Evolutionary conservation across 2,888 invertebrate genomes (phyloP).

Genomic region (Sminthurinus aureus): DNA sequence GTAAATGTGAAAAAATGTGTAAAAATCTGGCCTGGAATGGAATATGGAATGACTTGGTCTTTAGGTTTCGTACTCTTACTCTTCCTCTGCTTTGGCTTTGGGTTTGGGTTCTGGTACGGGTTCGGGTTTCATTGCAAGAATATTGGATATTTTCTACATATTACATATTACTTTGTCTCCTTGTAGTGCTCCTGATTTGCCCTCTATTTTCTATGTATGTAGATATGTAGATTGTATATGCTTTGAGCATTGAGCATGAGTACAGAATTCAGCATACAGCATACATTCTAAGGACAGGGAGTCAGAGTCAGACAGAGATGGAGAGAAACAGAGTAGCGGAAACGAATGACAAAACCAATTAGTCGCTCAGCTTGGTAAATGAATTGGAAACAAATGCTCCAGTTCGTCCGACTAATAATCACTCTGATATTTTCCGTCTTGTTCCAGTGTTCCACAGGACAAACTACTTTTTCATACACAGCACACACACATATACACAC

Average conservation of each 20-base stretch:
- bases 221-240: neutral
- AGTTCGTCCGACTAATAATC: neutral
- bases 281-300: neutral
- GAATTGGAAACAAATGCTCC: neutral
- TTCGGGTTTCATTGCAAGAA: too few species aligned
- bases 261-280: neutral
- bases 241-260: too few species aligned
- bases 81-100: too few species aligned
- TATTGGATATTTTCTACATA: too few species aligned
- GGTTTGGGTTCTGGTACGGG: too few species aligned
- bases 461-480: neutral
- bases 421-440: neutral
- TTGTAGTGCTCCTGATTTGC: neutral
- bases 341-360: neutral
- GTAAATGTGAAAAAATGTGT: too few species aligned
- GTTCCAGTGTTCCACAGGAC: neutral
- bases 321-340: neutral
- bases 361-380: neutral
- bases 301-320: too few species aligned
- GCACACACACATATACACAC: too few species aligned
- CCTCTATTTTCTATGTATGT: neutral
- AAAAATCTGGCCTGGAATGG: too few species aligned
- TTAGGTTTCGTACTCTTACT: too few species aligned
- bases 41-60: too few species aligned
- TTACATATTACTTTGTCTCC: too few species aligned